Evolutionary conservation across 1,140 invertebrate species (phyloP).

Genomic region (Phocides pigmalion): DNA sequence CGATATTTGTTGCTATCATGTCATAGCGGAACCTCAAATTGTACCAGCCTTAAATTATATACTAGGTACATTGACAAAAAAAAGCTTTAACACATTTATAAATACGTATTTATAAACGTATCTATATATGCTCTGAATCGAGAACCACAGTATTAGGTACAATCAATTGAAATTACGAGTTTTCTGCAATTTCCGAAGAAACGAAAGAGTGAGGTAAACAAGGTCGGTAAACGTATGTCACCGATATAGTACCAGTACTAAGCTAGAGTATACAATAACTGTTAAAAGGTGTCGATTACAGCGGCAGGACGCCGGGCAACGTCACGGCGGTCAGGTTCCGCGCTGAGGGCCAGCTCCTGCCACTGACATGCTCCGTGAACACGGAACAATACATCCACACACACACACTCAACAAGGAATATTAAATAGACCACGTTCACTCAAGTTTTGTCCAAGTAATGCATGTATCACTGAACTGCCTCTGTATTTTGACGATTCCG

Average conservation of each 20-base stretch:
- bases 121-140: too few relatives aligned
- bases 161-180: too few relatives aligned
- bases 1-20: too few relatives aligned
- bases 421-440: constrained; percentile 6
- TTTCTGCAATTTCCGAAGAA: background rate
- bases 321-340: constrained; percentile 66
- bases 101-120: too few relatives aligned
- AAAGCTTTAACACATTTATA: too few relatives aligned
- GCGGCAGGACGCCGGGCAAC: constrained; percentile 49
- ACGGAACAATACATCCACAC: constrained; percentile 51
- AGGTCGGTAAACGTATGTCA: constrained; percentile 30
- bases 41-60: too few relatives aligned
- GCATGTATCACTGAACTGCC: background rate
- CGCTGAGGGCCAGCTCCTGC: constrained; percentile 30
- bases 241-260: constrained; percentile 21
- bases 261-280: constrained; percentile 32
- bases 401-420: constrained; percentile 8
- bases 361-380: constrained; percentile 45
- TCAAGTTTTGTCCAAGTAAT: constrained; percentile 4
- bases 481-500: background rate
- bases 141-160: too few relatives aligned
- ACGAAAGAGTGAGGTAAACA: constrained; percentile 5
- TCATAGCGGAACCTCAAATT: too few relatives aligned
- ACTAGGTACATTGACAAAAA: too few relatives aligned
- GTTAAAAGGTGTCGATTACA: constrained; percentile 68